Evolutionary conservation across 2,888 invertebrate genomes (phyloP).

Genomic region (Drosophila hamatofila): DNA sequence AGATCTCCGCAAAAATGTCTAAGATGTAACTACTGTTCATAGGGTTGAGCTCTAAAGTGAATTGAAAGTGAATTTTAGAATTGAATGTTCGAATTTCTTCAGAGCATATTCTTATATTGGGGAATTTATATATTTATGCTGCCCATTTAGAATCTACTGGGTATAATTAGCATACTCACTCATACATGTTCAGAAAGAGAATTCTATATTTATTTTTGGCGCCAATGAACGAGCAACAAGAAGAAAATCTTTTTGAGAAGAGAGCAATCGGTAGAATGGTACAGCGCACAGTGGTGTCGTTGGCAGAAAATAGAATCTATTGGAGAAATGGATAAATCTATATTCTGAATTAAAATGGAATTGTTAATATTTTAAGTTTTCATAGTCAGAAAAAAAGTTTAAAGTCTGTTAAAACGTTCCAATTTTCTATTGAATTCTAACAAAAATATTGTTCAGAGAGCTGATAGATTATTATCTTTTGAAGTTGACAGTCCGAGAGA

Average conservation of each 20-base stretch:
- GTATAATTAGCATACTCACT: constrained; percentile 35
- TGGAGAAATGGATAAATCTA: neutral
- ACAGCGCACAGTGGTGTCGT: neutral
- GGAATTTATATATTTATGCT: constrained; percentile 6
- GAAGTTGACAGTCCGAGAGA: no score
- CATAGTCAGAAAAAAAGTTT: neutral
- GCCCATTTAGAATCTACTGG: neutral
- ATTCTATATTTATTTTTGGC: constrained; percentile 41
- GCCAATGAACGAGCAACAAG: neutral
- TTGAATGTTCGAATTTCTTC: neutral
- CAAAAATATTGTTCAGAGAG: no score
- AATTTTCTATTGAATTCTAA: neutral
- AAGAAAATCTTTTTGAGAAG: constrained; percentile 8
- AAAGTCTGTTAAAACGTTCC: neutral
- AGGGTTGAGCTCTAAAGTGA: neutral
- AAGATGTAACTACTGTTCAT: no score
- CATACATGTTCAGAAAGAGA: constrained; percentile 1
- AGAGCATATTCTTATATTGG: neutral
- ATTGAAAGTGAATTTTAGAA: neutral
- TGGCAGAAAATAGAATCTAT: neutral
- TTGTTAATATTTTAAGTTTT: no score
- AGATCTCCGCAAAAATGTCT: neutral
- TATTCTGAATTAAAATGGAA: no score
- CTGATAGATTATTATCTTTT: no score
- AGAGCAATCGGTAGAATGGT: constrained; percentile 4